A percentile compares a stretch with the other conserved stretches of the same genome.
These are phyloP conservation scores for Drosophila ambigua DNA, from an alignment of 1,140 invertebrate genomes.

Conservation along the genomic window DNA sequence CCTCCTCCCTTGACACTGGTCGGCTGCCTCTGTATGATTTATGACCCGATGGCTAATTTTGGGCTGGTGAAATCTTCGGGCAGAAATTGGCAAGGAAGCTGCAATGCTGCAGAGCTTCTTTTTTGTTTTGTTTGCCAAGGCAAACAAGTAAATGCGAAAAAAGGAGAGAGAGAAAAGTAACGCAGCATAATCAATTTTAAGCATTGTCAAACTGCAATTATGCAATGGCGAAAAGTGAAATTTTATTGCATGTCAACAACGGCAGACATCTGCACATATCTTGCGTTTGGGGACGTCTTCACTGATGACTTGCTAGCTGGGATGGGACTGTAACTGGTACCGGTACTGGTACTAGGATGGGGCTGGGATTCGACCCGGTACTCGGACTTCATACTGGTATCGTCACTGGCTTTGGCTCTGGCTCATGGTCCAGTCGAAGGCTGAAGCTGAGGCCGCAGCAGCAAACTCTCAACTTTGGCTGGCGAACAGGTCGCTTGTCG, in stretches of 20 bases:
- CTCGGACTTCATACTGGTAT: too few relatives aligned
- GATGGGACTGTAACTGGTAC: constrained; percentile 15
- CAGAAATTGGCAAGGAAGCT: constrained; percentile 48
- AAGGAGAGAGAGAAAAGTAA: constrained; percentile 13
- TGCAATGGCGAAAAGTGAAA: constrained; percentile 80
- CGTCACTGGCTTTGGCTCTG: background rate
- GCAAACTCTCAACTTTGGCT: constrained; percentile 70
- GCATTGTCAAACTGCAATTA: constrained; percentile 81
- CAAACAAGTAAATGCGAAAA: constrained; percentile 38
- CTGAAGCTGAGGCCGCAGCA: constrained; percentile 43
- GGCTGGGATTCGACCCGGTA: background rate
- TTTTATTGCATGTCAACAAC: constrained; percentile 79
- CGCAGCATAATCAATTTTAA: constrained; percentile 77
- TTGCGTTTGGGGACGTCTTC: constrained; percentile 72
- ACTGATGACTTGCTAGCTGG: constrained; percentile 63
- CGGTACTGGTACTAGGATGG: constrained; percentile 2
- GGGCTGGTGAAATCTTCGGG: constrained; percentile 65
- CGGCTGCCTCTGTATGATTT: constrained; percentile 52
- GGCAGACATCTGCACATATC: constrained; percentile 50
- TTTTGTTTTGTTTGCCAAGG: constrained; percentile 27
- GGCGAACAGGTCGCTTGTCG: constrained; percentile 62
- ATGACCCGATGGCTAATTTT: constrained; percentile 68
- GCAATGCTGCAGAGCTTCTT: background rate
- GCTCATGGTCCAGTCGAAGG: constrained; percentile 39
- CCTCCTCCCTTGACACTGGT: constrained; percentile 49